Evolutionary conservation across 2,888 invertebrate species (phyloP).

Genomic region (Tromatobia lineatoria): DNA sequence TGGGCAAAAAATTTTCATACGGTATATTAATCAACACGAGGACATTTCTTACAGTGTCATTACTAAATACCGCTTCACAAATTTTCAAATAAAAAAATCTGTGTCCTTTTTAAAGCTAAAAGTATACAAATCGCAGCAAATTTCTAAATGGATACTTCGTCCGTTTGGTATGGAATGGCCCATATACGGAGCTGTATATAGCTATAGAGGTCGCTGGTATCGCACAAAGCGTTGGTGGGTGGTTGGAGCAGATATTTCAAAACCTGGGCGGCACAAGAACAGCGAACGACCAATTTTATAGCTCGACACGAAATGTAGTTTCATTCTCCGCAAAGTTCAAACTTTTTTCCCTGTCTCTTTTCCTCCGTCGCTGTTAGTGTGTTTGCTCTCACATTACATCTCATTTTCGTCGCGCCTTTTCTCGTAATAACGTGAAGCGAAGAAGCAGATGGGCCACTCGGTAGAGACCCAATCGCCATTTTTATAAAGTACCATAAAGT

Average conservation of each 20-base stretch:
- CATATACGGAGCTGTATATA: background rate
- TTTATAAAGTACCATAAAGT: constrained; percentile 38
- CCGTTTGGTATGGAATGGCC: background rate
- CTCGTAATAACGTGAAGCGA: background rate
- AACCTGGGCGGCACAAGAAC: constrained; percentile 22
- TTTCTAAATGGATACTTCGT: too few relatives aligned
- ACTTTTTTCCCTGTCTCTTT: constrained; percentile 14
- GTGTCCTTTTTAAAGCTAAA: too few relatives aligned
- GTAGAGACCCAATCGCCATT: constrained; percentile 49
- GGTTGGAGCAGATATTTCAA: constrained; percentile 48
- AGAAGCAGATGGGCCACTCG: constrained; percentile 35
- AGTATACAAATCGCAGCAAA: too few relatives aligned
- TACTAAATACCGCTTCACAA: too few relatives aligned
- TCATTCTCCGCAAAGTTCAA: constrained; percentile 45
- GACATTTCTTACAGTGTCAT: too few relatives aligned
- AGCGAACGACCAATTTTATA: constrained; percentile 62
- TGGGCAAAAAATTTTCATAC: too few relatives aligned
- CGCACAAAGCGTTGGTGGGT: background rate
- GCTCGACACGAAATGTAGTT: constrained; percentile 51
- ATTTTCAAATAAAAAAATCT: too few relatives aligned
- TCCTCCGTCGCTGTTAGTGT: background rate
- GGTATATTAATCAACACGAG: too few relatives aligned
- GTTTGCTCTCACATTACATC: constrained; percentile 4
- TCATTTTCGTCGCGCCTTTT: constrained; percentile 15
- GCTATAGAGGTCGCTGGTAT: constrained; percentile 2